Conservation (phyloP, 2,113 vertebrate genomes). For the Mobula hypostoma region DNA sequence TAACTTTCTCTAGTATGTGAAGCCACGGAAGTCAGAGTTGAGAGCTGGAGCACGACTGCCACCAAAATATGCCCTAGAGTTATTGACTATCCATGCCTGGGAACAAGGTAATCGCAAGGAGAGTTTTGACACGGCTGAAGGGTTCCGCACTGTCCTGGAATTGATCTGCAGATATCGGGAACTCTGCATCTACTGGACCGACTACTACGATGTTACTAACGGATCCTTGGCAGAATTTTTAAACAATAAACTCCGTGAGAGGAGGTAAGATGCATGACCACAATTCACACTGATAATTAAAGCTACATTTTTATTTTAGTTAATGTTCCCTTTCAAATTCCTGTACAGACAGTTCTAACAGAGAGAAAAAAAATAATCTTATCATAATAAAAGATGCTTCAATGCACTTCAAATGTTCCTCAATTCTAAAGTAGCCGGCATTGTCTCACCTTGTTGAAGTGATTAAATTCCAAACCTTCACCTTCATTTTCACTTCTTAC, state of each 20-base stretch:
- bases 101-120: background rate
- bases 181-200: slow-evolving; percentile 45
- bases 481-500: background rate
- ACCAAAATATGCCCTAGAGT: slow-evolving; percentile 56
- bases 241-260: slow-evolving; percentile 43
- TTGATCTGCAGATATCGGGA: slow-evolving; percentile 40
- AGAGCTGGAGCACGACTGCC: slow-evolving; percentile 40
- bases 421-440: background rate
- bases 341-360: too few species aligned
- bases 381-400: too few species aligned
- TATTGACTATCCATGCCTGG: slow-evolving; percentile 52
- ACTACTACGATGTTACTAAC: slow-evolving; percentile 40
- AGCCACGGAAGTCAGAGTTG: background rate
- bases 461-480: background rate
- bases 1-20: background rate
- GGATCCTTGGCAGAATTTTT: slow-evolving; percentile 41
- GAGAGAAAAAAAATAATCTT: too few species aligned
- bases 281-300: background rate
- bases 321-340: background rate
- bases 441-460: background rate
- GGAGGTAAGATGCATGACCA: slow-evolving; percentile 38
- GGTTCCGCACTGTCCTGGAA: slow-evolving; percentile 45
- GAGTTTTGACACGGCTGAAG: slow-evolving; percentile 42
- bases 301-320: background rate
- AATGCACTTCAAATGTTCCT: background rate